These are phyloP conservation scores for Galeruca laticollis DNA, from an alignment of 2,888 invertebrate species.

Conservation along the genomic window DNA sequence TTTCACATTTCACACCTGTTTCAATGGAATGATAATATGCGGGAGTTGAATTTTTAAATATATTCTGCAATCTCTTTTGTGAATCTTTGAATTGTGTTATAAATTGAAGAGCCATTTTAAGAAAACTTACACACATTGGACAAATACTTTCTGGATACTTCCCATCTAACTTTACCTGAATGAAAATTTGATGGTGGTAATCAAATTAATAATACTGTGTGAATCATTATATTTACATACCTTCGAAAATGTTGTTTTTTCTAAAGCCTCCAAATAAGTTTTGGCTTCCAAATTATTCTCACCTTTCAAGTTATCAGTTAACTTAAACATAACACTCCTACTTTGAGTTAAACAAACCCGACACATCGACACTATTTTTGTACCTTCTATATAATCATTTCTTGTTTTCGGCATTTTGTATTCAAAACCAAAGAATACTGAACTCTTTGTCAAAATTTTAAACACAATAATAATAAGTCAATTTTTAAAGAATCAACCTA, in stretches of 20 bases:
- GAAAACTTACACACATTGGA: constrained; percentile 41
- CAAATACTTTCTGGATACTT: constrained; percentile 42
- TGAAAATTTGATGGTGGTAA: background rate
- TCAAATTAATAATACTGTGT: too few species aligned
- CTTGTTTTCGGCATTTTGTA: constrained; percentile 23
- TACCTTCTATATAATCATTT: constrained; percentile 24
- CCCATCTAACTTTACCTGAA: constrained; percentile 39
- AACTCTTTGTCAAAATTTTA: constrained; percentile 7
- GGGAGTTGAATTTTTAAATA: constrained; percentile 14
- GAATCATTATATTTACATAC: too few species aligned
- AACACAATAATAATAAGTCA: constrained; percentile 6
- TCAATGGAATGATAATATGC: constrained; percentile 13
- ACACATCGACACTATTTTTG: constrained; percentile 38
- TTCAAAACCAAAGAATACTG: too few species aligned
- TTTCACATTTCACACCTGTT: background rate
- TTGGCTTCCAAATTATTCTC: constrained; percentile 10
- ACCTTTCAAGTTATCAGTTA: constrained; percentile 32
- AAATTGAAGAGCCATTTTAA: constrained; percentile 42
- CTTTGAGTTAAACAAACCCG: constrained; percentile 44
- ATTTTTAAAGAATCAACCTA: constrained; percentile 20
- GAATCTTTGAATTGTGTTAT: constrained; percentile 39
- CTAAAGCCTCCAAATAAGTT: constrained; percentile 40
- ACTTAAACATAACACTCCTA: constrained; percentile 40
- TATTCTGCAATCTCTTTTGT: constrained; percentile 30
- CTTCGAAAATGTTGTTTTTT: constrained; percentile 35